Conservation (phyloP, 2,888 invertebrate species). For the Drosophila greeni region DNA sequence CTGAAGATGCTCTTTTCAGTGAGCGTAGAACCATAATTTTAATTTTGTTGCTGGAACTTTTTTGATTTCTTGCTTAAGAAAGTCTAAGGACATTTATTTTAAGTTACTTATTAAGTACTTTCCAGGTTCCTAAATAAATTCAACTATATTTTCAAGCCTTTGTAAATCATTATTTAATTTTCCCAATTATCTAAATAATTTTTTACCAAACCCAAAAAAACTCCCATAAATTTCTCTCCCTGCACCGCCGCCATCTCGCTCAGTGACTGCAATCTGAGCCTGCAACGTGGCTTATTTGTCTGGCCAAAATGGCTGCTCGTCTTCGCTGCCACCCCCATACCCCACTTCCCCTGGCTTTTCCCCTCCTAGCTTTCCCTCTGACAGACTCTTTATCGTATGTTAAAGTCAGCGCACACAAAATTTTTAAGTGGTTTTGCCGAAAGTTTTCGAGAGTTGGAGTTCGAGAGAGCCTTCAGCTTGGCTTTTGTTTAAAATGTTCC, state of each 20-base stretch:
- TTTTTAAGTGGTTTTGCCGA: slow-evolving; percentile 65
- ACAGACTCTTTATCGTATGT: slow-evolving; percentile 62
- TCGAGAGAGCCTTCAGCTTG: slow-evolving; percentile 62
- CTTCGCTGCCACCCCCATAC: slow-evolving; percentile 6
- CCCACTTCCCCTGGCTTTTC: not conserved
- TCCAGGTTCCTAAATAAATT: not conserved
- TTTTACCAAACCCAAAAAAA: fast-evolving
- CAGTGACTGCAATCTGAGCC: slow-evolving; percentile 68
- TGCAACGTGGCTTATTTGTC: slow-evolving; percentile 69
- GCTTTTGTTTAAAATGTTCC: slow-evolving; percentile 70
- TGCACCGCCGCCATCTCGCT: slow-evolving; percentile 50
- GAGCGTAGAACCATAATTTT: no score
- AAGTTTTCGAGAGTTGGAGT: slow-evolving; percentile 58
- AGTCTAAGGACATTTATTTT: not conserved
- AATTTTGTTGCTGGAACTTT: no score
- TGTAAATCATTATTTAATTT: no score
- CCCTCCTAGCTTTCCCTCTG: slow-evolving; percentile 4
- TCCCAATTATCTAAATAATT: not conserved
- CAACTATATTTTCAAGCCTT: fast-evolving
- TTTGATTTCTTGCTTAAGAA: no score
- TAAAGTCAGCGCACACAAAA: slow-evolving; percentile 60
- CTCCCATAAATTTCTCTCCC: not conserved
- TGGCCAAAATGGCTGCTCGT: slow-evolving; percentile 50
- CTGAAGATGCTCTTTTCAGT: no score
- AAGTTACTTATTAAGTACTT: not conserved